phyloP scores from a whole-genome alignment of 2,797 vertebrate genomes.

The Oreochromis mossambicus region DNA sequence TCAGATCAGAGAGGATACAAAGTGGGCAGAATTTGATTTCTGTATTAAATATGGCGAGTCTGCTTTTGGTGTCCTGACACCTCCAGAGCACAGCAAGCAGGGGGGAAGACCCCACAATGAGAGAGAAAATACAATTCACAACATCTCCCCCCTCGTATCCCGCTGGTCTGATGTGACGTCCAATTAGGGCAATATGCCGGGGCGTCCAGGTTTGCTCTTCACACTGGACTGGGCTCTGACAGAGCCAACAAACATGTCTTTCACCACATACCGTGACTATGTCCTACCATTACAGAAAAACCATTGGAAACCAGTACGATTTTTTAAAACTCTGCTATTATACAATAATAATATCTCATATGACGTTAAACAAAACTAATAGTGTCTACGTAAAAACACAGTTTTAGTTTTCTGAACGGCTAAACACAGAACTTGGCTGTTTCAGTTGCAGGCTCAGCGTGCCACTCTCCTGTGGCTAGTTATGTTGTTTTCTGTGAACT shows the following conservation, averaged over 20 bases:
- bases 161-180: slow-evolving; percentile 50
- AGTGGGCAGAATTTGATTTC: slow-evolving; percentile 71
- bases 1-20: slow-evolving; percentile 60
- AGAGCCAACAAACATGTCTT: slow-evolving; percentile 1
- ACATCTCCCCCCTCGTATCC: slow-evolving; percentile 47
- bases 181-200: slow-evolving; percentile 36
- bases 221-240: slow-evolving; percentile 36
- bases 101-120: slow-evolving; percentile 62
- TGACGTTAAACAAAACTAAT: not conserved
- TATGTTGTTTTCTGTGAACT: slow-evolving; percentile 70
- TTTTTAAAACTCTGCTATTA: not conserved
- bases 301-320: not conserved
- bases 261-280: not conserved
- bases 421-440: slow-evolving; percentile 45
- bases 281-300: not conserved
- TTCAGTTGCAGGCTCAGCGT: slow-evolving; percentile 47
- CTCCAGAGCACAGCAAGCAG: slow-evolving; percentile 48
- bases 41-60: slow-evolving; percentile 74
- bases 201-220: not conserved
- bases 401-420: slow-evolving; percentile 4
- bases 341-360: not conserved
- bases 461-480: slow-evolving; percentile 71
- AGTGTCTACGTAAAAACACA: not conserved
- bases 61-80: slow-evolving; percentile 52
- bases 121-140: slow-evolving; percentile 71